Evolutionary conservation across 1,140 invertebrate species (phyloP).

Genomic region (Drosophila mauritiana): DNA sequence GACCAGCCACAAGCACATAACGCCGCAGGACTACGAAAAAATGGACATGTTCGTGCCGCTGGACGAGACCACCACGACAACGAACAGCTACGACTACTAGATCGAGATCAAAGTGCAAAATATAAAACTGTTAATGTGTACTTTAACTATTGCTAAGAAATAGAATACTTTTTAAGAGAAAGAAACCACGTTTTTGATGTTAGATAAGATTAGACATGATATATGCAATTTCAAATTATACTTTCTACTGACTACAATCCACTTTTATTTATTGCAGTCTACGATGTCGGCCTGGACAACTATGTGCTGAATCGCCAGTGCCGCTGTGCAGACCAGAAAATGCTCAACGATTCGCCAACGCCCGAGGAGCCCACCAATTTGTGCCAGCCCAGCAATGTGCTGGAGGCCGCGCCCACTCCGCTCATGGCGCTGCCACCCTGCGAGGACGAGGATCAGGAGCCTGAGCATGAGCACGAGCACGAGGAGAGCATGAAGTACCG

Average conservation of each 20-base stretch:
- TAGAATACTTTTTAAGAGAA: constrained; percentile 69
- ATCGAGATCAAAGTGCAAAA: constrained; percentile 35
- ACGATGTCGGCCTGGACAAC: constrained; percentile 59
- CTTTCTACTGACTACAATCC: neutral
- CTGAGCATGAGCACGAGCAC: constrained; percentile 26
- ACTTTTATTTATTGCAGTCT: constrained; percentile 51
- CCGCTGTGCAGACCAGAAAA: constrained; percentile 62
- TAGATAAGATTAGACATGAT: constrained; percentile 20
- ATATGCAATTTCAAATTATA: neutral
- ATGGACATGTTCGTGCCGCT: constrained; percentile 75
- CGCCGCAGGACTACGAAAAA: constrained; percentile 75
- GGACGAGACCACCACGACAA: constrained; percentile 68
- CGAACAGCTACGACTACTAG: constrained; percentile 72
- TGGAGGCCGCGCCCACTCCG: constrained; percentile 44
- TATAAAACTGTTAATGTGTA: constrained; percentile 61
- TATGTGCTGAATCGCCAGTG: constrained; percentile 69
- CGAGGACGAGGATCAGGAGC: constrained; percentile 58
- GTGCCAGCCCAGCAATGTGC: constrained; percentile 55
- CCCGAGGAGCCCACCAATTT: constrained; percentile 71
- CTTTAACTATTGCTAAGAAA: constrained; percentile 78
- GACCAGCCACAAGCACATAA: constrained; percentile 79
- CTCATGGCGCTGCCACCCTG: constrained; percentile 42
- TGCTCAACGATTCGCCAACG: constrained; percentile 63
- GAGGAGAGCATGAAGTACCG: constrained; percentile 69
- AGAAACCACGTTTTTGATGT: constrained; percentile 14